Conservation (phyloP, 2,888 invertebrate genomes). For the Sesia bembeciformis region DNA sequence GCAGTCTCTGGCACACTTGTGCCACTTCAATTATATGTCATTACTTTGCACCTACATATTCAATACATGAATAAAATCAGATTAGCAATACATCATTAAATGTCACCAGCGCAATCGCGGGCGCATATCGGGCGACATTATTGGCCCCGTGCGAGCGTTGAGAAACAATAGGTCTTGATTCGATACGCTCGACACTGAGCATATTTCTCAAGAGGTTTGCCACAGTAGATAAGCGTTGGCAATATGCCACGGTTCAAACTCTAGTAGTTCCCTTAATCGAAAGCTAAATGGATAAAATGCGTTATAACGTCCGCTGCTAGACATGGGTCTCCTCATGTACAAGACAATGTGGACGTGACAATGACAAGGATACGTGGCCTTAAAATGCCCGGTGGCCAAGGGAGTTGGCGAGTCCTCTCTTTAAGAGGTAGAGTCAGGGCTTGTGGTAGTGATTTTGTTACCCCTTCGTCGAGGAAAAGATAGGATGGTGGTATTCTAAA, state of each 20-base stretch:
- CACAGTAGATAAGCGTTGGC: conserved; percentile 23
- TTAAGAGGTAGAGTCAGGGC: too few relatives aligned
- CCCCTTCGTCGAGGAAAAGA: too few relatives aligned
- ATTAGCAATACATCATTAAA: conserved; percentile 27
- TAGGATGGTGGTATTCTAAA: too few relatives aligned
- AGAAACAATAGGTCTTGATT: conserved; percentile 36
- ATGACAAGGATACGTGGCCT: too few relatives aligned
- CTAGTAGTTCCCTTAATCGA: conserved; percentile 29
- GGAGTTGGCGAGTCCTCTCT: too few relatives aligned
- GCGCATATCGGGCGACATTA: conserved; percentile 10
- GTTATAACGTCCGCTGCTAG: too few relatives aligned
- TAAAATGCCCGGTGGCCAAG: too few relatives aligned
- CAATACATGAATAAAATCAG: conserved; percentile 13
- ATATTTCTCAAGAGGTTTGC: conserved; percentile 13
- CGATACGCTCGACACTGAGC: conserved; percentile 15
- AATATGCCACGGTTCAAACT: conserved; percentile 31
- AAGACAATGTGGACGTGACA: too few relatives aligned
- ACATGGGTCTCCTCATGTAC: too few relatives aligned
- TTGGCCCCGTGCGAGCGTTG: conserved; percentile 14
- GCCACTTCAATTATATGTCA: conserved; percentile 1
- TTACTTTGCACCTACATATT: neutral
- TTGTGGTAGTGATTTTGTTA: too few relatives aligned
- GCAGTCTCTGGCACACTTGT: too few relatives aligned
- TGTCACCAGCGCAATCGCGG: conserved; percentile 22
- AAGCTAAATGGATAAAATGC: conserved; percentile 42